phyloP scores from a whole-genome alignment of 2,797 vertebrate genomes.

The Mionectes olivaceus region DNA sequence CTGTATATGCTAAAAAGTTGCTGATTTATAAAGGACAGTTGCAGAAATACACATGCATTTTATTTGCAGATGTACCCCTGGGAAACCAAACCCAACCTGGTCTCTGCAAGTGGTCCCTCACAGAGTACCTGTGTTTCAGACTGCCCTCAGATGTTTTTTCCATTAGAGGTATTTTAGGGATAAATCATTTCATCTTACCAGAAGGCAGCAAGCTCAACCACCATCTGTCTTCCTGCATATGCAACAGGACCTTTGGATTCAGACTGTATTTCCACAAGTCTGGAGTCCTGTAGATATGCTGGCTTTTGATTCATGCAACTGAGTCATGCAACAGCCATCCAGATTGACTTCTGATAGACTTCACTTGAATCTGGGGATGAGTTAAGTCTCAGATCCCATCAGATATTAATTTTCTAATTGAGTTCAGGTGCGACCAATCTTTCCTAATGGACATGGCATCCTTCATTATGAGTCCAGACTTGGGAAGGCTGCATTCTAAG shows the following conservation, averaged over 20 bases:
- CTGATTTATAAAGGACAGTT: background rate
- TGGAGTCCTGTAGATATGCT: background rate
- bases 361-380: background rate
- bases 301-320: background rate
- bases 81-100: background rate
- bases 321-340: background rate
- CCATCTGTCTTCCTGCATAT: background rate
- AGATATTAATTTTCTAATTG: background rate
- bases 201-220: background rate
- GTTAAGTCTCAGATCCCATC: background rate
- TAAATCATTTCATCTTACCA: background rate
- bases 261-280: background rate
- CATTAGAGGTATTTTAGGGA: background rate
- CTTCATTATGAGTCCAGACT: background rate
- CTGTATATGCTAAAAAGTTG: constrained; percentile 12
- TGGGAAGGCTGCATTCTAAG: background rate
- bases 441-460: background rate
- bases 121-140: background rate
- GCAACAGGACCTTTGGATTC: background rate
- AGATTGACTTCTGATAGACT: background rate
- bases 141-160: background rate
- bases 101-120: background rate
- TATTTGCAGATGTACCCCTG: background rate
- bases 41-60: background rate
- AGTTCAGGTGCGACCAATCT: background rate